phyloP scores from a whole-genome alignment of 2,888 invertebrate genomes.

The Ecdyonurus torrentis region DNA sequence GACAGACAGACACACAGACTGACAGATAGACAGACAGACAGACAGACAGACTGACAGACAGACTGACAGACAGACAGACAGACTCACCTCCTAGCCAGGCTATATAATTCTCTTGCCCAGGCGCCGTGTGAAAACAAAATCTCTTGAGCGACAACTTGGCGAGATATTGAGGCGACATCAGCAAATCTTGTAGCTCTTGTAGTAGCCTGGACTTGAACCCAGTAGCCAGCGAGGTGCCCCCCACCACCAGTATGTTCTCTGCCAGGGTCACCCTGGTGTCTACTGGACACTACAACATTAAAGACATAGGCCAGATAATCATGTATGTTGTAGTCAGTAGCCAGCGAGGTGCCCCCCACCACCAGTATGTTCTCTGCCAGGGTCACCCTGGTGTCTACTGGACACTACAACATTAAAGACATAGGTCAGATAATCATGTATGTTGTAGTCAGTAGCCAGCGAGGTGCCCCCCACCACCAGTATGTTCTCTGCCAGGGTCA shows the following conservation, averaged over 20 bases:
- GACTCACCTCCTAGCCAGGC: constrained; percentile 68
- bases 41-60: neutral
- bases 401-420: too few relatives aligned
- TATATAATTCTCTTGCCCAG: constrained; percentile 63
- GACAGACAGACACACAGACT: constrained; percentile 5
- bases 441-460: too few relatives aligned
- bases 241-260: constrained; percentile 69
- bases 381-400: too few relatives aligned
- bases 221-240: constrained; percentile 68
- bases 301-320: too few relatives aligned
- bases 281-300: constrained; percentile 47
- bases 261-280: constrained; percentile 64
- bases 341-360: too few relatives aligned
- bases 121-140: constrained; percentile 67
- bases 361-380: too few relatives aligned
- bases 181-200: constrained; percentile 51
- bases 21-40: constrained; percentile 3
- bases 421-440: too few relatives aligned
- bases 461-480: too few relatives aligned
- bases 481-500: too few relatives aligned
- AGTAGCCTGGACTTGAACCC: constrained; percentile 70
- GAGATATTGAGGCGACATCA: constrained; percentile 42
- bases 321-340: too few relatives aligned
- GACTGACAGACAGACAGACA: constrained; percentile 4
- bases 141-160: constrained; percentile 39